Evolutionary conservation across 2,888 invertebrate species (phyloP).

Genomic region (Odontocolon sp.): DNA sequence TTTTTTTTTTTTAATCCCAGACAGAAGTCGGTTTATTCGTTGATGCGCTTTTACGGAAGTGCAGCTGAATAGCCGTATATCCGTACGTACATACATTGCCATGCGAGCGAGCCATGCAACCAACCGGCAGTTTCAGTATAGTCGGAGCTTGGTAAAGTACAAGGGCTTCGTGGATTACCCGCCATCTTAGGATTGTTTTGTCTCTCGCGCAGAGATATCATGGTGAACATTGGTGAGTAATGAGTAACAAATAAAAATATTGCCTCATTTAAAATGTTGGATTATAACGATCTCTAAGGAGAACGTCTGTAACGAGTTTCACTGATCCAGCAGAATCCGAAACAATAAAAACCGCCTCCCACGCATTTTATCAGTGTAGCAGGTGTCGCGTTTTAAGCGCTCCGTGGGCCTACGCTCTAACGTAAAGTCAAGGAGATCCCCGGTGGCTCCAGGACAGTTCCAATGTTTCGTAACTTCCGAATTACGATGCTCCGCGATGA

Average conservation of each 20-base stretch:
- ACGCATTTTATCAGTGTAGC: neutral
- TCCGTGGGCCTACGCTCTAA: neutral
- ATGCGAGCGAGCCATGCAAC: too few species aligned
- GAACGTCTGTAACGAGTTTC: too few species aligned
- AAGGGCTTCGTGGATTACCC: constrained; percentile 50
- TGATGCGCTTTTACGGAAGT: too few species aligned
- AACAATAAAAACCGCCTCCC: too few species aligned
- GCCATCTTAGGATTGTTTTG: constrained; percentile 45
- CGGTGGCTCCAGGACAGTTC: neutral
- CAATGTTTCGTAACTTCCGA: neutral
- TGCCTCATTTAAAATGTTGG: neutral
- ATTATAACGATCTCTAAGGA: neutral
- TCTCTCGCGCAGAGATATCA: constrained; percentile 16
- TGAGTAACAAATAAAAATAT: too few species aligned
- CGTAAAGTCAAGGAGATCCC: constrained; percentile 13
- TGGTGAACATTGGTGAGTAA: constrained; percentile 8
- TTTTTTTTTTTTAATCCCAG: too few species aligned
- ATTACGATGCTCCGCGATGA: neutral
- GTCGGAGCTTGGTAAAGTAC: constrained; percentile 49
- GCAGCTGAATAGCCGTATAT: too few species aligned
- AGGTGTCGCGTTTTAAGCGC: neutral
- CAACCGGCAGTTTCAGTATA: too few species aligned
- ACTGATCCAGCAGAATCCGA: too few species aligned
- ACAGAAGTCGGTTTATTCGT: too few species aligned
- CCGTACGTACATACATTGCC: too few species aligned